Conservation (phyloP, 2,113 vertebrate genomes). For the Climacteris rufus region DNA sequence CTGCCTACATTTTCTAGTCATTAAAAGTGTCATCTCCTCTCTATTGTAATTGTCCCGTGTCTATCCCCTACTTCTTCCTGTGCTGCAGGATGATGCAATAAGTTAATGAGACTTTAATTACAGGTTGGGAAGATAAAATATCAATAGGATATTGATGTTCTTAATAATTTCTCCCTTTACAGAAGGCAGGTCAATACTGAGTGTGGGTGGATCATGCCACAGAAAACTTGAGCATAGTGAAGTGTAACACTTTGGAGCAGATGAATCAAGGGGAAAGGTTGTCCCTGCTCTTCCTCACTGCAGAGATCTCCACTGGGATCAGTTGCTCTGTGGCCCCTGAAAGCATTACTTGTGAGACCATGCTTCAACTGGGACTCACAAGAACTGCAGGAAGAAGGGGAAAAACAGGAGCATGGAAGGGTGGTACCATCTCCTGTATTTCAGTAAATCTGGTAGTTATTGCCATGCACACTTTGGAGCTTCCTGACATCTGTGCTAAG, state of each 20-base stretch:
- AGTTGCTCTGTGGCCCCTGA: background rate
- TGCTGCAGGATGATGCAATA: background rate
- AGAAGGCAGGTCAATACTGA: background rate
- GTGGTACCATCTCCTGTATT: background rate
- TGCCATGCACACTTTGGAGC: background rate
- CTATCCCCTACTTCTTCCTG: background rate
- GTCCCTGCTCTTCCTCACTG: background rate
- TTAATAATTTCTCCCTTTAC: background rate
- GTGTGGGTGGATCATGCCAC: background rate
- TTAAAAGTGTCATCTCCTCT: background rate
- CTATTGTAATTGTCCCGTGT: background rate
- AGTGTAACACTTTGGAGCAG: background rate
- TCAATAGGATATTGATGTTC: background rate
- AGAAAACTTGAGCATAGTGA: background rate
- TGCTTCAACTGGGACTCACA: background rate
- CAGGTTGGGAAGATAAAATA: background rate
- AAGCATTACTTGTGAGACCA: background rate
- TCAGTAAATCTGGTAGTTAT: fast-evolving
- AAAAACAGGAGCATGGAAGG: fast-evolving
- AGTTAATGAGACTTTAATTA: background rate
- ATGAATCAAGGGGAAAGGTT: background rate
- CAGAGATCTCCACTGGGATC: fast-evolving
- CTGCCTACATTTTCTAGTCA: background rate
- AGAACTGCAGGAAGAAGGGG: background rate
- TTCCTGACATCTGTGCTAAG: background rate